Conservation (phyloP, 2,888 invertebrate species). For the Chymomyza amoena region DNA sequence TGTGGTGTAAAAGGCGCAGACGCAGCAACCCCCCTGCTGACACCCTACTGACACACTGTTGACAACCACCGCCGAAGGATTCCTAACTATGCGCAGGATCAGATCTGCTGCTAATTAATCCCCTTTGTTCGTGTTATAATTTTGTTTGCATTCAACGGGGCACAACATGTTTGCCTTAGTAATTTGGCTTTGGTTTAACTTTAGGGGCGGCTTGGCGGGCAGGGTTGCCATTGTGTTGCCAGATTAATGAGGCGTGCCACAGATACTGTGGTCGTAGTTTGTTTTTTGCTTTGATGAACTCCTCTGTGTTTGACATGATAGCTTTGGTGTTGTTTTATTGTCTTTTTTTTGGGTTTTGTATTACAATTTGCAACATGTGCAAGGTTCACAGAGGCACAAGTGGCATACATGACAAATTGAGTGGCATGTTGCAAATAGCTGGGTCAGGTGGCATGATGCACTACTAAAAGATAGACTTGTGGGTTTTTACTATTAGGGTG, state of each 20-base stretch:
- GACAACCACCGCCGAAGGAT: not conserved
- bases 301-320: constrained; percentile 30
- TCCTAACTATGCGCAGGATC: not conserved
- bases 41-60: constrained; percentile 9
- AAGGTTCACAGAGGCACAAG: constrained; percentile 53
- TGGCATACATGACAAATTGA: constrained; percentile 25
- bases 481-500: too few species aligned
- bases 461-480: constrained; percentile 7
- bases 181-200: constrained; percentile 44
- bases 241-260: constrained; percentile 59
- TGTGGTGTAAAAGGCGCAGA: constrained; percentile 6
- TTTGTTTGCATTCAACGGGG: constrained; percentile 34
- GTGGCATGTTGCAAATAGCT: constrained; percentile 31
- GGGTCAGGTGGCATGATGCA: constrained; percentile 51
- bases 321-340: not conserved
- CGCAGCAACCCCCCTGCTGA: constrained; percentile 13
- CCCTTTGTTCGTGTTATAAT: constrained; percentile 70
- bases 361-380: constrained; percentile 53
- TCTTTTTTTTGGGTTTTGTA: constrained; percentile 7
- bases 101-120: constrained; percentile 61
- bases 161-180: constrained; percentile 65
- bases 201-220: constrained; percentile 50
- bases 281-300: constrained; percentile 31
- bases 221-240: not conserved
- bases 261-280: constrained; percentile 11